Conservation (phyloP, 2,113 vertebrate genomes). For the Rhinoptilus africanus region DNA sequence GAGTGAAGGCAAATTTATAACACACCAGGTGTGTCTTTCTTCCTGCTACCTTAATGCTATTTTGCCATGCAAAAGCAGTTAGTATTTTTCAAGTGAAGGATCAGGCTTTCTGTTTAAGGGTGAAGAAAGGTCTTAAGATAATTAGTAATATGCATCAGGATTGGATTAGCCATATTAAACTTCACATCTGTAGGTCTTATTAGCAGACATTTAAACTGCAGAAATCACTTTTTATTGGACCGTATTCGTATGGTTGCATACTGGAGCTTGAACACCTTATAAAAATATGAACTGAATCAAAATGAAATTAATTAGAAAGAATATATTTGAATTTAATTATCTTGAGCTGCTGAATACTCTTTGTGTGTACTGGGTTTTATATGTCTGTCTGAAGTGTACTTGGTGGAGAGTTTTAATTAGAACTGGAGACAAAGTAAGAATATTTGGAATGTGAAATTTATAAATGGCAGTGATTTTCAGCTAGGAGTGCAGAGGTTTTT, state of each 20-base stretch:
- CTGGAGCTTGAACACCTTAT: background rate
- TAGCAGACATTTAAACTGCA: background rate
- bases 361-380: background rate
- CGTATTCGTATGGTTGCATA: background rate
- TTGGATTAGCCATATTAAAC: background rate
- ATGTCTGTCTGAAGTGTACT: conserved; percentile 6
- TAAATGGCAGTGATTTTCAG: background rate
- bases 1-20: background rate
- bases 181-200: background rate
- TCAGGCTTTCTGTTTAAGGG: background rate
- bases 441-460: conserved; percentile 26
- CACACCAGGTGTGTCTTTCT: background rate
- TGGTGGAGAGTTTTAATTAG: conserved; percentile 38
- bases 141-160: background rate
- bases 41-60: background rate
- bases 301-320: conserved; percentile 41
- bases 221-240: background rate
- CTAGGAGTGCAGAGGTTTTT: background rate
- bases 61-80: background rate
- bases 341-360: conserved; percentile 1
- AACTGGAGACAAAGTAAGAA: background rate
- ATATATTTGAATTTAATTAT: conserved; percentile 50
- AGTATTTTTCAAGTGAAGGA: background rate
- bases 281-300: background rate
- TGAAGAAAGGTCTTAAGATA: background rate